Evolutionary conservation across 2,113 vertebrate genomes (phyloP), one percentile per base, ranked within the genome.

Genomic region (Ancistrus triradiatus): DNA sequence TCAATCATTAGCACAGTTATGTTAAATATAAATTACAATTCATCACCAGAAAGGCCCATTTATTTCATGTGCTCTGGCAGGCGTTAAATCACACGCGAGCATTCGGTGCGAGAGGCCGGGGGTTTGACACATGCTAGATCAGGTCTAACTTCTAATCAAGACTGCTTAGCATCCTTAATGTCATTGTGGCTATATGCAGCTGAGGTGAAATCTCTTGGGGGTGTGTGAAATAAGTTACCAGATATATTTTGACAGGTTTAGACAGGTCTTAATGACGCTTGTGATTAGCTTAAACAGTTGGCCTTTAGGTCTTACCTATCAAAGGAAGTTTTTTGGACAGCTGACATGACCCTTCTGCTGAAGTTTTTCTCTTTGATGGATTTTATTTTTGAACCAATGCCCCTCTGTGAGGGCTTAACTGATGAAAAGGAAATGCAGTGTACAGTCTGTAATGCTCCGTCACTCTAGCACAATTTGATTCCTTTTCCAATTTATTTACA

Each of bases 1-100:
- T 70, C 63, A 75, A 79, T 90, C 86, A 85, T 90, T 88, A 90
- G 86, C 83, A 72, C 78, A 81, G 83, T 88, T 87, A 86, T 85
- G 85, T 86, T 86, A 86, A 88, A 88, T 88, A 84, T 76, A 85
- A 86, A 88, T 88, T 84, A 86, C 81, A 85, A 86, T 87, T 86
- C 86, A 88, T 88, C 87, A 86, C 83, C 83, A 84, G 83, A 83
- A 79, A 85, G 79, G 80, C 80, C 69, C 81, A 84, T 79, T 85
- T 83, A 86, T 83, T 85, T 73, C 80, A 77, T 78, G 74, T 73
- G 75, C 81, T 79, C 79, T 77, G 79, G 82, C 82, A 81, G 77
- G 77, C 67, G 15, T 77, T 85, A 84, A 71, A 87, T 83, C 80
- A 78, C 79, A 82, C 76, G 76, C 81, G 78, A 77, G 80, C 76